phyloP scores from a whole-genome alignment of 2,797 vertebrate genomes.

The Rhabdophis nuchalis region DNA sequence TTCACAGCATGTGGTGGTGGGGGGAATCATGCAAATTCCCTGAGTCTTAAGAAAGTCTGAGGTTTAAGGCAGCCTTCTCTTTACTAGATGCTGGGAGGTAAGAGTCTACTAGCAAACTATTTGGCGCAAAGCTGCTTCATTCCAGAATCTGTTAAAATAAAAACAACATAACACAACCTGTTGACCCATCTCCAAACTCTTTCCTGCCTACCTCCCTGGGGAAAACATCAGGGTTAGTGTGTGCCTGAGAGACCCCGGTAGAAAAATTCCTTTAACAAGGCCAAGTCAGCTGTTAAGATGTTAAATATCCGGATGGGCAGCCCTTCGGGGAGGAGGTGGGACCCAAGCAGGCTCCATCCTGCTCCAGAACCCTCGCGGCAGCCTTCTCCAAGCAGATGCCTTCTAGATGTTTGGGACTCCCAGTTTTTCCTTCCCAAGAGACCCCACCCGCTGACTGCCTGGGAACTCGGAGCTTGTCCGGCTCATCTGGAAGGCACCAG shows the following conservation, averaged over 20 bases:
- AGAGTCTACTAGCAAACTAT: not conserved
- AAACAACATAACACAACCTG: not conserved
- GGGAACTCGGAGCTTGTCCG: not conserved
- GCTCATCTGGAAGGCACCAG: not conserved
- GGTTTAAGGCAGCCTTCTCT: not conserved
- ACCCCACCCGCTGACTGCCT: not conserved
- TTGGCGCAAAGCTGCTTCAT: not conserved
- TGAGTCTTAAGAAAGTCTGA: not conserved
- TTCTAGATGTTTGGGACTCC: not conserved
- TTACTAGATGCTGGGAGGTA: not conserved
- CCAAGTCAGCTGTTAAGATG: not conserved
- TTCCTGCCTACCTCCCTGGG: not conserved
- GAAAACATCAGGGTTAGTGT: not conserved
- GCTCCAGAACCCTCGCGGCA: not conserved
- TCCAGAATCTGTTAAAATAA: not conserved
- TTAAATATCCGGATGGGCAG: not conserved
- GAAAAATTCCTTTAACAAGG: not conserved
- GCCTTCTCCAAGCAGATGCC: not conserved
- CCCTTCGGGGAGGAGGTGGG: not conserved
- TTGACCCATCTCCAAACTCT: not conserved
- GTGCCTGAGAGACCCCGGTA: not conserved
- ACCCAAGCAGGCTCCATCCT: not conserved
- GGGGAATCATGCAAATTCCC: not conserved
- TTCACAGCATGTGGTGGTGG: too few relatives aligned
- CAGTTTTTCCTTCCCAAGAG: not conserved